Percentiles rank a stretch among this genome's conserved stretches.
Evolutionary conservation across 2,888 invertebrate genomes (phyloP).

Genomic region (Molanna angustata): DNA sequence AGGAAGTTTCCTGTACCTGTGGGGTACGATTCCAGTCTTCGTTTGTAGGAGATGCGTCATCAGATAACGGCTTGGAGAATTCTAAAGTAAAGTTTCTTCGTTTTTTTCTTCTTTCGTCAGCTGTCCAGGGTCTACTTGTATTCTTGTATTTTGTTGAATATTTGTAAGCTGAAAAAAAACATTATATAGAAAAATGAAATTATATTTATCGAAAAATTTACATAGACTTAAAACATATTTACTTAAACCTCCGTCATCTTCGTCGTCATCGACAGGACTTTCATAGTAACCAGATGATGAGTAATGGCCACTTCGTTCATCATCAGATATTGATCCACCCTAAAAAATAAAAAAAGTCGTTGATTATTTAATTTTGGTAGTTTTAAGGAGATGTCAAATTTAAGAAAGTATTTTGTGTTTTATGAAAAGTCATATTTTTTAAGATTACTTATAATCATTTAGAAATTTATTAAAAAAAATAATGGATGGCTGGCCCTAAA

Average conservation of each 20-base stretch:
- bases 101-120: conserved; percentile 68
- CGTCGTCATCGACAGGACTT: conserved; percentile 69
- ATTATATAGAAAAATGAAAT: background rate
- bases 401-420: too few species aligned
- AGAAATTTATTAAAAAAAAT: too few species aligned
- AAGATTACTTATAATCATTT: too few species aligned
- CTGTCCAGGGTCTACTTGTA: conserved; percentile 55
- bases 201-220: background rate
- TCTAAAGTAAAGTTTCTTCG: conserved; percentile 77
- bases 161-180: conserved; percentile 44
- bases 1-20: conserved; percentile 38
- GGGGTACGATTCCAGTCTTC: conserved; percentile 46
- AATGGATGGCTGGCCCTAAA: too few species aligned
- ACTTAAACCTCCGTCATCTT: conserved; percentile 53
- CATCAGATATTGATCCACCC: conserved; percentile 62
- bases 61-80: conserved; percentile 56
- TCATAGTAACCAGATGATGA: conserved; percentile 75
- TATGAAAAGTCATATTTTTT: too few species aligned
- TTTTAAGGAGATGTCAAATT: too few species aligned
- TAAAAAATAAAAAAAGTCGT: conserved; percentile 36
- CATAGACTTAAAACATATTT: conserved; percentile 33
- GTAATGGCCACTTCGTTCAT: conserved; percentile 68
- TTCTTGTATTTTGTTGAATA: conserved; percentile 53
- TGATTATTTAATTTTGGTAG: too few species aligned
- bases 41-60: conserved; percentile 54